A percentile compares a stretch with the other conserved stretches of the same genome.
Conservation (phyloP, 2,113 vertebrate species). For the Stigmatopora argus region DNA sequence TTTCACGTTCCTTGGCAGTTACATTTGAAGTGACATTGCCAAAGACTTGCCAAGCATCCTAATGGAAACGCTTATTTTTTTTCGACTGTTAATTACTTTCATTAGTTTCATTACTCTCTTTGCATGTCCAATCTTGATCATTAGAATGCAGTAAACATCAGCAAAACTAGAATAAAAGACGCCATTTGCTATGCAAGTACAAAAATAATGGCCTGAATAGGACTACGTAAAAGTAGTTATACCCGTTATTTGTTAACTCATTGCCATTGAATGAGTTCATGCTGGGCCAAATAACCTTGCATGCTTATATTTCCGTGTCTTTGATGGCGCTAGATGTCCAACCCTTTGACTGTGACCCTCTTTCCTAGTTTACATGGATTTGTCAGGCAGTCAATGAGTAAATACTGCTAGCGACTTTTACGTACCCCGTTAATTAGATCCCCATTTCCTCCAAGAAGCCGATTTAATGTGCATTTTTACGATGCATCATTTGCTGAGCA, state of each 20-base stretch:
- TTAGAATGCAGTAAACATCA: neutral
- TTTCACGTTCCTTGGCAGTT: neutral
- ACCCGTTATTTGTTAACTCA: too few relatives aligned
- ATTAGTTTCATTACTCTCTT: neutral
- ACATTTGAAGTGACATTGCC: neutral
- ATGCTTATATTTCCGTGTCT: too few relatives aligned
- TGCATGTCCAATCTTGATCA: neutral
- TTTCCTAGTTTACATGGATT: too few relatives aligned
- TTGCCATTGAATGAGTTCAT: too few relatives aligned
- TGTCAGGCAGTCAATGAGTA: too few relatives aligned
- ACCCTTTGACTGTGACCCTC: too few relatives aligned
- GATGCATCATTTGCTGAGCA: neutral
- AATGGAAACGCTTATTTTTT: too few relatives aligned
- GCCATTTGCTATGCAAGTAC: neutral
- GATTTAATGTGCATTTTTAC: neutral
- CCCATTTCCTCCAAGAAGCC: neutral
- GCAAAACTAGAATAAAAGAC: too few relatives aligned
- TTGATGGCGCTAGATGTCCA: too few relatives aligned
- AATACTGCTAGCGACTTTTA: too few relatives aligned
- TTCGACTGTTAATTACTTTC: neutral
- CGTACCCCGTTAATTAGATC: neutral
- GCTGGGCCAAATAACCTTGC: too few relatives aligned
- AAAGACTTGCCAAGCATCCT: neutral
- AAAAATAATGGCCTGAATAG: neutral
- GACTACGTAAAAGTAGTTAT: too few relatives aligned